Conservation (phyloP, 2,888 invertebrate species). For the Melanotus villosus region DNA sequence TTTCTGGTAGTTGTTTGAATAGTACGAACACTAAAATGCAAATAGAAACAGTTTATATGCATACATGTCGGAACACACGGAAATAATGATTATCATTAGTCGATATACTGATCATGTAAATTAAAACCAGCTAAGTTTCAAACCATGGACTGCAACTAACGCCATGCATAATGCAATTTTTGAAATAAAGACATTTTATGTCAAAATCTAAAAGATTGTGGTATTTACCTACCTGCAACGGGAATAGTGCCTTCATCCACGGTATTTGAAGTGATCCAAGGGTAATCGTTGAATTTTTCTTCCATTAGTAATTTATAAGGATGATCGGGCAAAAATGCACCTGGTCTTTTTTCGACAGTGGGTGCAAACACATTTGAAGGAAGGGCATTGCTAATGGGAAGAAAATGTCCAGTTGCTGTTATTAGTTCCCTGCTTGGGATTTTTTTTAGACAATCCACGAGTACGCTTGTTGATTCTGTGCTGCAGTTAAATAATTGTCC, state of each 20-base stretch:
- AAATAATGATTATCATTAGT: no score
- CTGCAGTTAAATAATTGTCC: slow-evolving; percentile 76
- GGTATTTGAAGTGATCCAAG: slow-evolving; percentile 78
- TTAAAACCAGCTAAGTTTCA: no score
- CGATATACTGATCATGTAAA: no score
- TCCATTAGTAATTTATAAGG: slow-evolving; percentile 75
- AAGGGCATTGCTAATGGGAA: slow-evolving; percentile 71
- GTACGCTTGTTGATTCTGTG: slow-evolving; percentile 68
- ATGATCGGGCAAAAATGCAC: slow-evolving; percentile 77
- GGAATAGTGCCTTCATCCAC: slow-evolving; percentile 83
- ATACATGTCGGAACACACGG: no score
- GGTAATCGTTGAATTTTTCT: slow-evolving; percentile 76
- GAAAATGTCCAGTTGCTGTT: slow-evolving; percentile 71
- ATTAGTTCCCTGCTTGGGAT: slow-evolving; percentile 74
- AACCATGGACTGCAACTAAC: no score
- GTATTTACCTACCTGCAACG: slow-evolving; percentile 71
- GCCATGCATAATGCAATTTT: no score
- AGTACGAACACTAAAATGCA: neutral
- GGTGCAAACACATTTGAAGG: slow-evolving; percentile 60
- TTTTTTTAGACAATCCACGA: slow-evolving; percentile 76
- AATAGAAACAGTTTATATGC: neutral
- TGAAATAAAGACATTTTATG: no score
- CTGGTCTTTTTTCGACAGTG: slow-evolving; percentile 63
- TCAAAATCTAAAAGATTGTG: no score
- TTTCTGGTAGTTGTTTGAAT: slow-evolving; percentile 59